Conservation (phyloP, 2,797 vertebrate species). For the Gymnoscopelus braueri region DNA sequence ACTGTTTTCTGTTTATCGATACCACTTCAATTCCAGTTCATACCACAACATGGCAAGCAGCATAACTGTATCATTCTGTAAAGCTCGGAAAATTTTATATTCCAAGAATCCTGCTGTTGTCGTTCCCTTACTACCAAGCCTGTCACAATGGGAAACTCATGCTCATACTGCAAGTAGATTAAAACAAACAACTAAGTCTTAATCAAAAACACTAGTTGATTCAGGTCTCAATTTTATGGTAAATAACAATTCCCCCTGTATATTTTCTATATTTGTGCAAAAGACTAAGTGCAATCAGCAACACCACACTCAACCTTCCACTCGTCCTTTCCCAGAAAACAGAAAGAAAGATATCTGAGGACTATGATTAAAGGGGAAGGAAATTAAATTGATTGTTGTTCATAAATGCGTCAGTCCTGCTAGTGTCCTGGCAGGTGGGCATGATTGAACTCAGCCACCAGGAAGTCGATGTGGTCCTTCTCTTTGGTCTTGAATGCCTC, state of each 20-base stretch:
- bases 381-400: slow-evolving; percentile 12
- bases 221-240: slow-evolving; percentile 11
- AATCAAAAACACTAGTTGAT: slow-evolving; percentile 8
- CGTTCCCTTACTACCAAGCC: too few relatives aligned
- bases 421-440: slow-evolving; percentile 69
- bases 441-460: slow-evolving; percentile 88
- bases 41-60: not conserved
- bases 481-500: slow-evolving; percentile 96
- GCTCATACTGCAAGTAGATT: not conserved
- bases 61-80: not conserved
- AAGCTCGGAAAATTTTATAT: not conserved
- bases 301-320: not conserved
- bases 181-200: not conserved
- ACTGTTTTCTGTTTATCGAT: too few relatives aligned
- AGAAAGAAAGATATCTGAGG: slow-evolving; percentile 12
- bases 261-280: slow-evolving; percentile 41
- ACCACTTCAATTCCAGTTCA: too few relatives aligned
- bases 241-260: slow-evolving; percentile 15
- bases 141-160: too few relatives aligned
- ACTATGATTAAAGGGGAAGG: slow-evolving; percentile 14
- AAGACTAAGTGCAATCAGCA: slow-evolving; percentile 40
- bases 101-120: too few relatives aligned
- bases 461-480: slow-evolving; percentile 89
- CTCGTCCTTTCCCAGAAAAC: slow-evolving; percentile 23
- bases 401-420: slow-evolving; percentile 53